Evolutionary conservation across 1,140 invertebrate genomes (phyloP).

Genomic region (Metopolophium dirhodum): DNA sequence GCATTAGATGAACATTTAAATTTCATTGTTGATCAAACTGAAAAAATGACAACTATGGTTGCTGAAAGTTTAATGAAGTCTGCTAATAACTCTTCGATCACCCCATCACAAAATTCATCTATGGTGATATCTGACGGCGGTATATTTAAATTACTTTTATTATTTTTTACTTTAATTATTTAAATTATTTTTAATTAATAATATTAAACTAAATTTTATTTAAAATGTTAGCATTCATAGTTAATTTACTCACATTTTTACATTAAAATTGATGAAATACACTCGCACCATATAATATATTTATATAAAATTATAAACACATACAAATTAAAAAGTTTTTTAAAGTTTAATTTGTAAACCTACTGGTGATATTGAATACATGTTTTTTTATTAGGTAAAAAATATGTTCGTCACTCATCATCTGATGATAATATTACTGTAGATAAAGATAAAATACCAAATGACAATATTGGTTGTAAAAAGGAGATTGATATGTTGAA

Average conservation of each 20-base stretch:
- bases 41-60: constrained; percentile 93
- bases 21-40: constrained; percentile 98
- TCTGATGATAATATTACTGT: constrained; percentile 96
- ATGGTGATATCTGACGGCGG: constrained; percentile 32
- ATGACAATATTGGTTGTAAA: constrained; percentile 68
- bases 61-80: constrained; percentile 81
- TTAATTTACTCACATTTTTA: no score
- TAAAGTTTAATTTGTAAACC: no score
- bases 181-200: background rate
- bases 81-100: constrained; percentile 63
- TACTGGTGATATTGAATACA: no score
- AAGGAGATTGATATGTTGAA: constrained; percentile 87
- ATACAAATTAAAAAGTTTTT: no score
- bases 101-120: background rate
- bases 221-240: no score
- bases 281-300: no score
- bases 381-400: constrained; percentile 71
- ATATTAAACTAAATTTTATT: no score
- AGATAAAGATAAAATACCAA: constrained; percentile 79
- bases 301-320: no score
- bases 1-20: constrained; percentile 96
- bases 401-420: constrained; percentile 78
- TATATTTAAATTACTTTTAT: background rate
- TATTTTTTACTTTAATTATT: no score
- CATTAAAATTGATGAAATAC: no score